Conservation (phyloP, 2,797 vertebrate species). For the Staurois parvus region DNA sequence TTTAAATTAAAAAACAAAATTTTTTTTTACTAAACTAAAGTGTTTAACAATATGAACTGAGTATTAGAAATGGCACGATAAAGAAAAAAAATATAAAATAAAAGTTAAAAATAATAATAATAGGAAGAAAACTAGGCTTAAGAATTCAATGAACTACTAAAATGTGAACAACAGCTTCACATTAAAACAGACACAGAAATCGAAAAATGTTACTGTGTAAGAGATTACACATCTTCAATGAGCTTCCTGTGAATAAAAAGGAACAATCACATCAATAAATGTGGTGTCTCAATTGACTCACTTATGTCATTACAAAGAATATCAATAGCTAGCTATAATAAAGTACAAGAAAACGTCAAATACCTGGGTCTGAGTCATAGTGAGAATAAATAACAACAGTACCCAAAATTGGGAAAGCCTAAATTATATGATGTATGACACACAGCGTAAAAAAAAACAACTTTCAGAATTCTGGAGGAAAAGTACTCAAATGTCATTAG, state of each 20-base stretch:
- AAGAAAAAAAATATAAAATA: neutral
- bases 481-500: neutral
- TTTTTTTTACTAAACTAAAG: too few species aligned
- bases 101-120: neutral
- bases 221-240: neutral
- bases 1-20: too few species aligned
- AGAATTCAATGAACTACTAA: conserved; percentile 7
- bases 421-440: neutral
- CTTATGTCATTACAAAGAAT: conserved; percentile 13
- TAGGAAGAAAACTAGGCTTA: neutral
- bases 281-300: conserved; percentile 20
- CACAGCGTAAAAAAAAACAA: too few species aligned
- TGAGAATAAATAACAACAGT: neutral
- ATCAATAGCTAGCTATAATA: neutral
- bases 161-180: conserved; percentile 7
- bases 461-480: too few species aligned
- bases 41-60: too few species aligned
- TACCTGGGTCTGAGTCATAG: neutral
- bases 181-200: conserved; percentile 11
- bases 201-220: conserved; percentile 7
- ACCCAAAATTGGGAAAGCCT: neutral
- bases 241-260: neutral
- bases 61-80: too few species aligned
- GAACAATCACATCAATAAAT: conserved; percentile 26
- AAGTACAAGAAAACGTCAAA: neutral